Evolutionary conservation across 2,888 invertebrate species (phyloP), one percentile per base, ranked within the genome.

Genomic region (Oxytorus armatus): DNA sequence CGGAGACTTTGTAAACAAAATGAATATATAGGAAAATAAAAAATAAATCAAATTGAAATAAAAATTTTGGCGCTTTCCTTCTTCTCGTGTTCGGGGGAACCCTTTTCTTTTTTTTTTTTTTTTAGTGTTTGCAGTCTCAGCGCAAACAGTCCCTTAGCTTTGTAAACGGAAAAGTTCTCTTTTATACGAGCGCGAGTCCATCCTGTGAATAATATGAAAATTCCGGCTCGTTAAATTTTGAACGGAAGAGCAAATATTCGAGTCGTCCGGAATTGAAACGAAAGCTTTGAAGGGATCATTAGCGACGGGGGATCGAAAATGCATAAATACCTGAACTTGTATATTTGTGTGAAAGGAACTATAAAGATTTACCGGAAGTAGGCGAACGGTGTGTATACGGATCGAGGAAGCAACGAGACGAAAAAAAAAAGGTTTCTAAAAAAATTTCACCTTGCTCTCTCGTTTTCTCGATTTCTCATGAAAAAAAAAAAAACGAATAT

Each of bases 191-290:
- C 21, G 51, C n/a, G 4, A 14, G 44, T 33, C 25, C 33, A 39
- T 59, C 63, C 63, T 53, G 39, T 61, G 23, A 25, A 44, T 25
- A 55, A 29, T 55, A 29, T 55, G 51, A 75, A 75, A 80, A 61
- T 47, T 23, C 25, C 16, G 21, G n/a, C 47, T 29, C 47, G 68
- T 72, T 47, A 63, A 53, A 77, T 81, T 82, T 83, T 79, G 53
- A 79, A 74, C 79, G 76, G 73, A 79, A 77, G 25, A 82, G 82
- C 70, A 88, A 88, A 87, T 86, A 86, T 86, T 74, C 63, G 79
- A 74, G 63, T 29, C 21, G 18, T 42, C 36, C 44, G 25, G 70
- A 69, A 55, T 36, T n/a, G n/a, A 51, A 73, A 63, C n/a, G 14
- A 33, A 59, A 44, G 68, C 33, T 63, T 65, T 68, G 39, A 57